These are phyloP conservation scores for Biston betularia DNA, from an alignment of 2,888 invertebrate species.

Conservation along the genomic window DNA sequence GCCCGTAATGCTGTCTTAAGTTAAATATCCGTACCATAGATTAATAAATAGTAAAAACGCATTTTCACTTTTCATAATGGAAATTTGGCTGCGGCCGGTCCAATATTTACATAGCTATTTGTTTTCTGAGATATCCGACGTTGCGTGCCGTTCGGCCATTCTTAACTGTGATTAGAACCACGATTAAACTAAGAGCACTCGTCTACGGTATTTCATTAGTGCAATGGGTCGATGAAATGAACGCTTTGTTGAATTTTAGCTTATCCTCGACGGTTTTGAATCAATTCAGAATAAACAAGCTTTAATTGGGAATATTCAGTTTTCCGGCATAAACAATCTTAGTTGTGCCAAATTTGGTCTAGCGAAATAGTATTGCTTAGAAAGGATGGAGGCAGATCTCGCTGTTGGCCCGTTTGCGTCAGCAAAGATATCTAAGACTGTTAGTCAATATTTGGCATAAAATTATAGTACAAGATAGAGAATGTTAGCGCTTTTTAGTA, in stretches of 20 bases:
- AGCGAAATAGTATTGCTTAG: too few species aligned
- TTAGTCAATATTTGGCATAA: too few species aligned
- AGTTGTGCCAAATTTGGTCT: too few species aligned
- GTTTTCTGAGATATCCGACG: conserved; percentile 36
- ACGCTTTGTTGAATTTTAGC: neutral
- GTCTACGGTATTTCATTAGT: conserved; percentile 51
- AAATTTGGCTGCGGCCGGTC: conserved; percentile 61
- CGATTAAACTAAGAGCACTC: conserved; percentile 59
- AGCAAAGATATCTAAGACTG: too few species aligned
- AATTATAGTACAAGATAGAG: too few species aligned
- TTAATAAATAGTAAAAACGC: conserved; percentile 33
- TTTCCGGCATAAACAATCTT: too few species aligned
- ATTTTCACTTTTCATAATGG: conserved; percentile 77
- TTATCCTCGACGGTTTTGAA: neutral
- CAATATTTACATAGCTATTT: conserved; percentile 58
- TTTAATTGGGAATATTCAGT: too few species aligned
- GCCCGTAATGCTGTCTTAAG: conserved; percentile 10
- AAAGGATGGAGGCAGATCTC: too few species aligned
- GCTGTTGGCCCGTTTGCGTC: too few species aligned
- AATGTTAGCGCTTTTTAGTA: too few species aligned
- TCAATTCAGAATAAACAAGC: neutral
- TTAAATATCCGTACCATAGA: conserved; percentile 45
- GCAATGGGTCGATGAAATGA: conserved; percentile 49
- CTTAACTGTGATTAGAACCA: conserved; percentile 49
- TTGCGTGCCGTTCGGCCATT: conserved; percentile 49